A percentile compares a stretch with the other conserved stretches of the same genome.
Conservation (phyloP, 2,797 vertebrate species). For the Garrulus glandarius region DNA sequence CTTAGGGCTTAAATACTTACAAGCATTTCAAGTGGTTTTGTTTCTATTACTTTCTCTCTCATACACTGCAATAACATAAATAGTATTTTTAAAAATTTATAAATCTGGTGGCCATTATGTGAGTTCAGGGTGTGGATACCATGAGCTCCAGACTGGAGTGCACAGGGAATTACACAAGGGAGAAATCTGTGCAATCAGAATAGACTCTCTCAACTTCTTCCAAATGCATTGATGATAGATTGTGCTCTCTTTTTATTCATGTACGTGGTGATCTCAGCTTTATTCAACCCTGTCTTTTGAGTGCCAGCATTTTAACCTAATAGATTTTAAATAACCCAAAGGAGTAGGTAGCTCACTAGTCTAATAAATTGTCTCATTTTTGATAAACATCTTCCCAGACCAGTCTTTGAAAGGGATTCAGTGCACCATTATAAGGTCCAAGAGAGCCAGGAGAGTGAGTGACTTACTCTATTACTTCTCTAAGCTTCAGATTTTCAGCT, state of each 20-base stretch:
- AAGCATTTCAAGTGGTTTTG: neutral
- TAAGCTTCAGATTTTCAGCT: neutral
- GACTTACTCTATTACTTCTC: neutral
- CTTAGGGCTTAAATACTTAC: neutral
- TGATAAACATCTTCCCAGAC: neutral
- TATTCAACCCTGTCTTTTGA: neutral
- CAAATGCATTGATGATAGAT: slow-evolving; percentile 12
- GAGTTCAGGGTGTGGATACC: neutral
- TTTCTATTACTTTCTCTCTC: neutral
- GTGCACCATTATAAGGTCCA: neutral
- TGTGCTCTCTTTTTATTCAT: neutral
- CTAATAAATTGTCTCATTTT: neutral
- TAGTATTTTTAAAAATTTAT: neutral
- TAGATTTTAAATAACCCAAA: slow-evolving; percentile 1
- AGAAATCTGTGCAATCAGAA: slow-evolving; percentile 14
- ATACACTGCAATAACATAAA: neutral
- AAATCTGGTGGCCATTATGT: neutral
- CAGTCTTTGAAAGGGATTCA: neutral
- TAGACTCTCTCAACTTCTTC: slow-evolving; percentile 15
- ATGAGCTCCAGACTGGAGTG: neutral
- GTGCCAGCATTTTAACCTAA: neutral
- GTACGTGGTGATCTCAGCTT: slow-evolving; percentile 23
- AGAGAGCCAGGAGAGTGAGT: neutral
- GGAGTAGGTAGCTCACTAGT: neutral
- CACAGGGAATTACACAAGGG: neutral